These are phyloP conservation scores for Decapterus maruadsi DNA, from an alignment of 2,797 vertebrate genomes.

Conservation along the genomic window DNA sequence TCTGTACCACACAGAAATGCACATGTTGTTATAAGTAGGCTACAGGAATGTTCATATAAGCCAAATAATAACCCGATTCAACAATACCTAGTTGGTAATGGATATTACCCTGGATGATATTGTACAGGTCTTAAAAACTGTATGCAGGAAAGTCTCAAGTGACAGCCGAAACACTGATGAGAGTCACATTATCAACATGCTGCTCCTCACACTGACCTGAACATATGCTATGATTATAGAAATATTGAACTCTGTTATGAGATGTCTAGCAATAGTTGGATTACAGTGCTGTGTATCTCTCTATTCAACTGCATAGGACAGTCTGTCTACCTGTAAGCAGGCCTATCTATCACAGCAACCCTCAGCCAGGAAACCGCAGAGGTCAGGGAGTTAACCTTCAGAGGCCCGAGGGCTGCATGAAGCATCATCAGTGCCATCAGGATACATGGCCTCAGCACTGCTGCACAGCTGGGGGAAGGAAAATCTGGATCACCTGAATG, in stretches of 20 bases:
- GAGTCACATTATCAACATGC: not conserved
- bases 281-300: not conserved
- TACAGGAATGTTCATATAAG: not conserved
- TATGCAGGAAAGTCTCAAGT: not conserved
- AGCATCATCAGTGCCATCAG: conserved; percentile 81
- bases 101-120: not conserved
- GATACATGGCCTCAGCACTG: conserved; percentile 73
- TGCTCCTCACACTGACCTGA: not conserved
- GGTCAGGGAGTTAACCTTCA: conserved; percentile 79
- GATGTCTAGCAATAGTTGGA: not conserved
- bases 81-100: not conserved
- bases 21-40: not conserved
- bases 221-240: not conserved
- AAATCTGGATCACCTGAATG: conserved; percentile 37
- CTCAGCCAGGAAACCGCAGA: conserved; percentile 53
- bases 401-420: conserved; percentile 73
- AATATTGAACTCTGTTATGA: conserved; percentile 8
- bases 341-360: conserved; percentile 64
- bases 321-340: conserved; percentile 30
- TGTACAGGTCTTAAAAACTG: not conserved
- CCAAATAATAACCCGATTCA: not conserved
- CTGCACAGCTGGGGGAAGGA: conserved; percentile 62
- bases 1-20: not conserved
- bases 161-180: not conserved
- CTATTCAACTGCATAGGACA: not conserved